phyloP scores from a whole-genome alignment of 1,140 invertebrate species.

The Drosophila serrata region DNA sequence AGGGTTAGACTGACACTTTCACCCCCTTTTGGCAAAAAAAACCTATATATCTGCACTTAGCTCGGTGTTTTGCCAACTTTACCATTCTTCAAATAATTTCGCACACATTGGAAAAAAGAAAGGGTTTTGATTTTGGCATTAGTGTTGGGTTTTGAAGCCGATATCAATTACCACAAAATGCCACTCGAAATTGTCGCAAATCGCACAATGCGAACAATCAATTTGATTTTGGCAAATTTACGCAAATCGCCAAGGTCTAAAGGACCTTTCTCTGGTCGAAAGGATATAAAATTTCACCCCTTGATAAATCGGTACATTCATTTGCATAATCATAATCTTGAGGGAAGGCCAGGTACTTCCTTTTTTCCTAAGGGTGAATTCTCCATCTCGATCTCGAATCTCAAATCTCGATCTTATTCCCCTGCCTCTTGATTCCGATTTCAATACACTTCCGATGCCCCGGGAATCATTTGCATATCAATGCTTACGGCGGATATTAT shows the following conservation, averaged over 20 bases:
- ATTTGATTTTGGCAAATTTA: slow-evolving; percentile 64
- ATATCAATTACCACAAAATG: slow-evolving; percentile 64
- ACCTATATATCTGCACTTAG: too few species aligned
- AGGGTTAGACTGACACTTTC: slow-evolving; percentile 34
- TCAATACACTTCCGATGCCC: slow-evolving; percentile 56
- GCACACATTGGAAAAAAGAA: slow-evolving; percentile 10
- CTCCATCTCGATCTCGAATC: slow-evolving; percentile 44
- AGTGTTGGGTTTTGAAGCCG: slow-evolving; percentile 1
- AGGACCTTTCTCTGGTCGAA: neutral
- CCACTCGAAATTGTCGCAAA: slow-evolving; percentile 57
- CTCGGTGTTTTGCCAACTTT: slow-evolving; percentile 48
- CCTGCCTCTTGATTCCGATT: slow-evolving; percentile 24
- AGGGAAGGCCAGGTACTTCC: slow-evolving; percentile 27
- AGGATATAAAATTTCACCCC: slow-evolving; percentile 29
- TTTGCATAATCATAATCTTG: slow-evolving; percentile 62
- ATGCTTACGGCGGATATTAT: slow-evolving; percentile 61
- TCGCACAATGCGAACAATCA: slow-evolving; percentile 53
- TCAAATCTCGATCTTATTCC: slow-evolving; percentile 42
- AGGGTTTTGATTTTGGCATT: slow-evolving; percentile 3
- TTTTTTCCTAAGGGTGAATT: slow-evolving; percentile 34
- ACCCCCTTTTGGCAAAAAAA: too few species aligned
- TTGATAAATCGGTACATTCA: slow-evolving; percentile 9
- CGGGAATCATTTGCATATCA: slow-evolving; percentile 56
- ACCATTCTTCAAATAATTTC: slow-evolving; percentile 32
- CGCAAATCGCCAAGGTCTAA: slow-evolving; percentile 21